Percentiles rank a stretch among this genome's conserved stretches.
Evolutionary conservation across 2,888 invertebrate genomes (phyloP).

Genomic region (Ditula angustiorana): DNA sequence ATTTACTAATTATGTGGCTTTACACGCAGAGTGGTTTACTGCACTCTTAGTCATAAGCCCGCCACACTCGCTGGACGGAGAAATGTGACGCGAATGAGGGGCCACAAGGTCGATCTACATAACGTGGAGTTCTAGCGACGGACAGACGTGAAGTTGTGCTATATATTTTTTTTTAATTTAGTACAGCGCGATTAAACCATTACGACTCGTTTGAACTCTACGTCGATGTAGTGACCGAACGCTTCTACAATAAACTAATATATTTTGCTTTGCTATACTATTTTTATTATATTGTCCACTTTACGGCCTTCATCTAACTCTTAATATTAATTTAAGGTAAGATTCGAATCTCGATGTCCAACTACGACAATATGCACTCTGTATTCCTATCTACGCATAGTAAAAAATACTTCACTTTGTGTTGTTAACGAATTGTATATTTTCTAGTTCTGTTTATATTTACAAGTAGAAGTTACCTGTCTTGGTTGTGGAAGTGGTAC

Average conservation of each 20-base stretch:
- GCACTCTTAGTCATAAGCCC: not conserved
- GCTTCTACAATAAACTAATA: slow-evolving; percentile 10
- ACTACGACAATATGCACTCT: slow-evolving; percentile 70
- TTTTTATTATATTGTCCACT: slow-evolving; percentile 9
- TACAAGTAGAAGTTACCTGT: slow-evolving; percentile 11
- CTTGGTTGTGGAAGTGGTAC: slow-evolving; percentile 32
- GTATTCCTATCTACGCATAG: slow-evolving; percentile 65
- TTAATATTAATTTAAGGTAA: slow-evolving; percentile 21
- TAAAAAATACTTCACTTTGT: slow-evolving; percentile 26
- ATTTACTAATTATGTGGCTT: slow-evolving; percentile 3
- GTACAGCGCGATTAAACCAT: no score
- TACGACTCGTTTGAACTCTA: no score
- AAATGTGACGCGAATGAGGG: no score
- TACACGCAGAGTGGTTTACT: not conserved
- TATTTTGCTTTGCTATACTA: not conserved
- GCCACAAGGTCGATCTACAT: no score
- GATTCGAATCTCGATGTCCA: slow-evolving; percentile 55
- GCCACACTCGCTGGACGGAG: no score
- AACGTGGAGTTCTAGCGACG: no score
- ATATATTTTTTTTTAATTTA: no score
- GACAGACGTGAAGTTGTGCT: no score
- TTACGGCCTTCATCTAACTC: slow-evolving; percentile 13
- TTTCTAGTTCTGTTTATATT: slow-evolving; percentile 43
- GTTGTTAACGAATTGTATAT: not conserved
- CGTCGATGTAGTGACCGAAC: not conserved